These are phyloP conservation scores for Catostylus mosaicus DNA, from an alignment of 30 jellyfish, hydroid and myxozoan genomes.

Conservation along the genomic window DNA sequence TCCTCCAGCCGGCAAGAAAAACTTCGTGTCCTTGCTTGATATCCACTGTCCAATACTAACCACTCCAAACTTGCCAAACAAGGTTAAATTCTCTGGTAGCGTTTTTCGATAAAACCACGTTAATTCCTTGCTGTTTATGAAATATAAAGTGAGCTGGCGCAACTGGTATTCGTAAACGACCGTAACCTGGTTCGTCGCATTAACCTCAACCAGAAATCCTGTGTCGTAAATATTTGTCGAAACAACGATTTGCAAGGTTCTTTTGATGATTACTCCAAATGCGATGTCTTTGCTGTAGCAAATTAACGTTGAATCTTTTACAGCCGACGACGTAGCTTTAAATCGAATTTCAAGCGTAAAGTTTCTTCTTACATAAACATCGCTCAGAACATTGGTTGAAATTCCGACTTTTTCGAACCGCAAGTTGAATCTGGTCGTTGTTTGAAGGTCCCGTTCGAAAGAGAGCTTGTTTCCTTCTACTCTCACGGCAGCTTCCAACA, in stretches of 20 bases:
- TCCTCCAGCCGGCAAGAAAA: conserved; percentile 43
- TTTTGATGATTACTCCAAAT: conserved; percentile 36
- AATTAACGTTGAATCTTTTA: conserved; percentile 23
- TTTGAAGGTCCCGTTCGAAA: background rate
- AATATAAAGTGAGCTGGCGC: conserved; percentile 26
- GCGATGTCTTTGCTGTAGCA: conserved; percentile 40
- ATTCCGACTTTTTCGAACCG: conserved; percentile 51
- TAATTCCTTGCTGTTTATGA: conserved; percentile 44
- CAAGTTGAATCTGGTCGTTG: background rate
- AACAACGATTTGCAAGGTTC: conserved; percentile 44
- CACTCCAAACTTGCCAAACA: conserved; percentile 53
- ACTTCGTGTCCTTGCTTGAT: conserved; percentile 33
- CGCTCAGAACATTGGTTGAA: conserved; percentile 53
- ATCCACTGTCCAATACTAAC: conserved; percentile 68
- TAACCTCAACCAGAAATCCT: conserved; percentile 28
- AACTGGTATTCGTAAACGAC: conserved; percentile 23
- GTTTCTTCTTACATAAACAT: conserved; percentile 11
- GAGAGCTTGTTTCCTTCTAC: conserved; percentile 10
- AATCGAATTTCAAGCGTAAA: conserved; percentile 50
- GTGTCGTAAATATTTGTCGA: conserved; percentile 42
- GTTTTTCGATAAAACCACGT: conserved; percentile 42
- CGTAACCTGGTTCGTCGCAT: conserved; percentile 52
- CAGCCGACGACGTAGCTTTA: conserved; percentile 16
- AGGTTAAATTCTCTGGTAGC: conserved; percentile 1
- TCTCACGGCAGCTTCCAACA: conserved; percentile 17